phyloP scores from a whole-genome alignment of 2,113 vertebrate species.

The Panurus biarmicus region DNA sequence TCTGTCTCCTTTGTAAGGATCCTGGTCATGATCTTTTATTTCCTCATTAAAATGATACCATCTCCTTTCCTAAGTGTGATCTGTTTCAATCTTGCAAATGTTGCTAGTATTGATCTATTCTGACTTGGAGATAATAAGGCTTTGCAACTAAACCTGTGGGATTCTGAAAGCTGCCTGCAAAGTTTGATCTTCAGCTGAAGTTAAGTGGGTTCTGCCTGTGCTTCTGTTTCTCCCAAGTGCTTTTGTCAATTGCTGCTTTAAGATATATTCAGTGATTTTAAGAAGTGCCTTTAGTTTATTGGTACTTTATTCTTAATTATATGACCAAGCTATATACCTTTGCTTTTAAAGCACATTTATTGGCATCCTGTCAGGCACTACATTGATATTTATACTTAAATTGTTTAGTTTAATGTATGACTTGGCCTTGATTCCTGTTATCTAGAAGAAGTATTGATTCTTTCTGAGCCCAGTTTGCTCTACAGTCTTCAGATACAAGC shows the following conservation, averaged over 20 bases:
- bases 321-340: not conserved
- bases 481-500: not conserved
- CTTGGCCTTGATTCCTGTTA: slow-evolving; percentile 2
- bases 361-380: not conserved
- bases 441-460: not conserved
- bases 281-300: not conserved
- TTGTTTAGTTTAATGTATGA: slow-evolving; percentile 11
- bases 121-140: not conserved
- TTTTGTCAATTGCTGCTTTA: not conserved
- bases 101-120: not conserved
- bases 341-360: slow-evolving; percentile 9
- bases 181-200: not conserved
- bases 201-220: not conserved
- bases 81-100: slow-evolving; percentile 23
- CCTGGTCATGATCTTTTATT: not conserved
- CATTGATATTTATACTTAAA: slow-evolving; percentile 27
- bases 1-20: not conserved
- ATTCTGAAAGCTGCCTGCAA: not conserved
- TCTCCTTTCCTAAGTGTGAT: not conserved
- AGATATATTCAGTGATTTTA: not conserved
- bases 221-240: not conserved
- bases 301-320: not conserved
- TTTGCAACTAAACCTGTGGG: not conserved
- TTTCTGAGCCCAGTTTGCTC: not conserved
- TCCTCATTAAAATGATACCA: slow-evolving; percentile 42